phyloP scores from a whole-genome alignment of 2,888 invertebrate genomes.

The Crossocerus cetratus region DNA sequence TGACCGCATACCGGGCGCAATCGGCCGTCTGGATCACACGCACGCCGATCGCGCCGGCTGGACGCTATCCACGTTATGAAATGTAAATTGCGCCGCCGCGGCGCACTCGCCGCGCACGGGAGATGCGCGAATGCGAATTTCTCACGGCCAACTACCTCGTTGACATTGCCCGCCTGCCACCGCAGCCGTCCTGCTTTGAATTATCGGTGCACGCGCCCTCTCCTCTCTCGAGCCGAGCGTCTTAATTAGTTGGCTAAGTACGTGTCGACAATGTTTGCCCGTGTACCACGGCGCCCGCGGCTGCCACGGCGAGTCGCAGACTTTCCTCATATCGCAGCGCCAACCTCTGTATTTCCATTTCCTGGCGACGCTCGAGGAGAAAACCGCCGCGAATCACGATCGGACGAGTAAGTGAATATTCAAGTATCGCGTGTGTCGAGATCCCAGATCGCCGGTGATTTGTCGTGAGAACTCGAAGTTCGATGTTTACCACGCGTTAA shows the following conservation, averaged over 20 bases:
- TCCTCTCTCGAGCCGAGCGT: slow-evolving; percentile 11
- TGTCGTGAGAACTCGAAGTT: too few relatives aligned
- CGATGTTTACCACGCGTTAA: too few relatives aligned
- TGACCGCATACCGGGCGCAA: slow-evolving; percentile 28
- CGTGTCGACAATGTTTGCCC: neutral
- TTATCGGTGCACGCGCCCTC: neutral
- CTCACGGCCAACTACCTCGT: slow-evolving; percentile 37
- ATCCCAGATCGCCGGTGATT: too few relatives aligned
- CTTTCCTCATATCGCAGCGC: too few relatives aligned
- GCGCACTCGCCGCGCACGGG: slow-evolving; percentile 11
- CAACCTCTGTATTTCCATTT: too few relatives aligned
- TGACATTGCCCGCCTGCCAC: neutral
- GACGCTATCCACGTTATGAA: slow-evolving; percentile 31
- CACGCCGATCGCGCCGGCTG: slow-evolving; percentile 22
- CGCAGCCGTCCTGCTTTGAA: slow-evolving; percentile 3
- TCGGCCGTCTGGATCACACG: slow-evolving; percentile 35
- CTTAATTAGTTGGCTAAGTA: slow-evolving; percentile 29
- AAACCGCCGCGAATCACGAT: too few relatives aligned
- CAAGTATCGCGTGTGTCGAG: too few relatives aligned
- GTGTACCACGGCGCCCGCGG: neutral
- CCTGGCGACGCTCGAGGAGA: too few relatives aligned
- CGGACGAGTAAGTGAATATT: too few relatives aligned
- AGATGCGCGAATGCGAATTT: slow-evolving; percentile 23
- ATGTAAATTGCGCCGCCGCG: slow-evolving; percentile 33
- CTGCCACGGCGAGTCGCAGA: too few relatives aligned